Percentiles rank a stretch among this genome's conserved stretches.
Evolutionary conservation across 2,113 vertebrate species (phyloP).

Genomic region (Lepus europaeus): DNA sequence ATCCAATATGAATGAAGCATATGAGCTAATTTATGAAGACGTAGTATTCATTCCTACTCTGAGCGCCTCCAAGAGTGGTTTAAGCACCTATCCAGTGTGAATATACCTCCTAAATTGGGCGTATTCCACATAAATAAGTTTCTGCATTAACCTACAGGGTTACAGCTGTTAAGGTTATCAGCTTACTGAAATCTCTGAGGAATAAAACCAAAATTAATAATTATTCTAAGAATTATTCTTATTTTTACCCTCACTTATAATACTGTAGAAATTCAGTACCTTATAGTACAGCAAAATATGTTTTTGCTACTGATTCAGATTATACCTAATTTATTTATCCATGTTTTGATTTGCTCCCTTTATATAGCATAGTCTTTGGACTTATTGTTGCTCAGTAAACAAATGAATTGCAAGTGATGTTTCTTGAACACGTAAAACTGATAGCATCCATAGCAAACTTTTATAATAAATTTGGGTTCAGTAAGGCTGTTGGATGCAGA

Average conservation of each 20-base stretch:
- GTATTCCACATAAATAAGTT: neutral
- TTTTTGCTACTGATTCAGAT: neutral
- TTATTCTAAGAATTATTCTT: neutral
- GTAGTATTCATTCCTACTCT: neutral
- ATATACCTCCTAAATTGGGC: neutral
- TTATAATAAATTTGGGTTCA: constrained; percentile 27
- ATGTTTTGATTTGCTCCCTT: neutral
- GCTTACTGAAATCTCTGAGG: neutral
- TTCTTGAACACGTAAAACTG: neutral
- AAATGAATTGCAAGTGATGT: neutral
- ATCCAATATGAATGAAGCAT: constrained; percentile 60
- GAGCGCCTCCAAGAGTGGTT: neutral
- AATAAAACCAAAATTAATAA: constrained; percentile 36
- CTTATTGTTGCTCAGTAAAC: neutral
- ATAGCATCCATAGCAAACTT: constrained; percentile 15
- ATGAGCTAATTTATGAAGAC: constrained; percentile 3
- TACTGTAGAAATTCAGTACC: constrained; percentile 7
- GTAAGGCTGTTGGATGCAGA: neutral
- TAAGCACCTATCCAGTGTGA: neutral
- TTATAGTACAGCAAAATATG: neutral
- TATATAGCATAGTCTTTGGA: neutral
- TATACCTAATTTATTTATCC: constrained; percentile 1
- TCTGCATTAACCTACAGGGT: neutral
- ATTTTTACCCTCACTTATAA: constrained; percentile 4
- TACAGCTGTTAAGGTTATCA: neutral